phyloP scores from a whole-genome alignment of 2,113 vertebrate species.

The Ifrita kowaldi region DNA sequence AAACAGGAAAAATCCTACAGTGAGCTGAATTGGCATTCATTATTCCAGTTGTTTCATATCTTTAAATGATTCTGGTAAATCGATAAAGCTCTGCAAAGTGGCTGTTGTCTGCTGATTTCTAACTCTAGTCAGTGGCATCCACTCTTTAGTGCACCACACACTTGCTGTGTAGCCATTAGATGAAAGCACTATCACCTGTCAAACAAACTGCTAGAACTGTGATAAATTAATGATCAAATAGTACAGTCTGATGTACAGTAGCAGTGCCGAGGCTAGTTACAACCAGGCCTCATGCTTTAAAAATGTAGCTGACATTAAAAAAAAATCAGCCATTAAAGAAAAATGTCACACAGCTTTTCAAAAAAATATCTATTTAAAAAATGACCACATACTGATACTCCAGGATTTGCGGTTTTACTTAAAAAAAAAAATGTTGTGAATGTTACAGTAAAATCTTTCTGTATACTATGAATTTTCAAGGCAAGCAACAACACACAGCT shows the following conservation, averaged over 20 bases:
- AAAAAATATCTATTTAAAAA: constrained; percentile 75
- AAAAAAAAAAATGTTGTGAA: not conserved
- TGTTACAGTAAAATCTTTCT: not conserved
- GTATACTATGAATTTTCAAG: not conserved
- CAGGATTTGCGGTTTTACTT: not conserved
- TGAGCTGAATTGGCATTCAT: constrained; percentile 59
- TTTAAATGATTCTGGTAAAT: constrained; percentile 72
- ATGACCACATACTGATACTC: constrained; percentile 73
- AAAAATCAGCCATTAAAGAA: constrained; percentile 79
- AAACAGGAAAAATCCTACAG: not conserved
- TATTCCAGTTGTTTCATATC: constrained; percentile 60
- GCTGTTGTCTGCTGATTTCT: constrained; percentile 66
- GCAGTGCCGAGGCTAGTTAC: constrained; percentile 80
- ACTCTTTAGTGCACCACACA: constrained; percentile 68
- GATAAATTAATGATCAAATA: constrained; percentile 99
- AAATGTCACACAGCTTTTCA: constrained; percentile 79
- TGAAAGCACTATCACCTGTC: constrained; percentile 92
- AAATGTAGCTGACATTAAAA: constrained; percentile 85
- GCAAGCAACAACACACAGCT: not conserved
- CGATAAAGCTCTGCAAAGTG: constrained; percentile 70
- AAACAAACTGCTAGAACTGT: constrained; percentile 95
- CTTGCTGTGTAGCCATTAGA: constrained; percentile 83
- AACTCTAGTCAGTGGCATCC: constrained; percentile 60
- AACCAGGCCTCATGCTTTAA: constrained; percentile 77
- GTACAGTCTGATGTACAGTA: constrained; percentile 82